Base-by-base conservation (phyloP, 2,113 vertebrate species). In the Pluvialis apricaria region DNA sequence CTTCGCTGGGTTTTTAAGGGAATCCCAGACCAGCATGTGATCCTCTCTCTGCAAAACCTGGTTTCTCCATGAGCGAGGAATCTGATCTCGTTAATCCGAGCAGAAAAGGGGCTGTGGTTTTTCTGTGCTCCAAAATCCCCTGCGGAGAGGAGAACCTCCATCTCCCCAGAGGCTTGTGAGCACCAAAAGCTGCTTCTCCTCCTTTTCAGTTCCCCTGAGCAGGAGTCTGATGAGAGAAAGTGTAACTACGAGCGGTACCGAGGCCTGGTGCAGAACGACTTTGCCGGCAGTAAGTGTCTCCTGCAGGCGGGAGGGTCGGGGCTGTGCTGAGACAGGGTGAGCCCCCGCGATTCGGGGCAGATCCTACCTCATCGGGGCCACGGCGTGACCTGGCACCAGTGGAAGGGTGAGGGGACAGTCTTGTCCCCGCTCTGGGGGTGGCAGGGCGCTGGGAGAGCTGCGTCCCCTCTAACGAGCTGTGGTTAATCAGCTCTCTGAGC, bases 201-300 rank as follows among this genome's bases (percentile, higher is more conserved):
- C 11, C 44, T 65, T 42, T 11, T 8, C 86, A 98, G 98, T 64
- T 97, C 98, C 17, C 98, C 99, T 0, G 99, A 99, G 81, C 99
- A 99, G 95, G 99, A 99, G 44, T 98, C 98, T 0, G 99, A 99
- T 6, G 99, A 99, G 96, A 98, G 99, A 62, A 99, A 99, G 24
- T 99, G 99, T 90, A 99, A 99, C 97, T 99, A 99, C 51, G 99
- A 99, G 93, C 99, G 99, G 7, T 99, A 99, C 96, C 97, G 99
- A 65, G 99, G 99, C 21, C 97, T 99, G 42, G 99, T 99, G 92
- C 99, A 99, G 98, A 99, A 99, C 15, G 99, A 99, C 97, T 99
- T 99, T 8, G 99, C 99, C 0, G 99, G 98, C 97, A 99, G 99
- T 99, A 94, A 99, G 99, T 99, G 36, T 14, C n/a, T 49, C 10